These are phyloP conservation scores for Micrastur ruficollis DNA, from an alignment of 2,797 vertebrate genomes.

Conservation along the genomic window DNA sequence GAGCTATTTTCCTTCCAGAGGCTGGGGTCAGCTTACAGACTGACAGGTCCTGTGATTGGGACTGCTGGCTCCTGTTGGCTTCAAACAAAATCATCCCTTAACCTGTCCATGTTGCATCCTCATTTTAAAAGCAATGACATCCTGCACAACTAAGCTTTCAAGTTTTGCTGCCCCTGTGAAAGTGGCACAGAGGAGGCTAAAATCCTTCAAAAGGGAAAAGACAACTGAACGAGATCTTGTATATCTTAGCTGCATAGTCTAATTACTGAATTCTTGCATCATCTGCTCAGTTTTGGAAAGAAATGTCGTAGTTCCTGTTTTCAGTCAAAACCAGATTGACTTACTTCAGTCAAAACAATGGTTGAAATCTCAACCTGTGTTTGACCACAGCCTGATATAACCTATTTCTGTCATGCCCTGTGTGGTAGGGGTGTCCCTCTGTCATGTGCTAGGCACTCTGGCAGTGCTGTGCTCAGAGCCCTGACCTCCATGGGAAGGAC, in stretches of 20 bases:
- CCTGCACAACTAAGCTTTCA: not conserved
- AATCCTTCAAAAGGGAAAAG: not conserved
- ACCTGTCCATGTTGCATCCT: not conserved
- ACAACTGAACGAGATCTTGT: not conserved
- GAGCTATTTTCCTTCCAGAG: not conserved
- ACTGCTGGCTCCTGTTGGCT: not conserved
- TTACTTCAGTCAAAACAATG: not conserved
- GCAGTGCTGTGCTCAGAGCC: not conserved
- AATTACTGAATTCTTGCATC: not conserved
- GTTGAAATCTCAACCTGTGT: not conserved
- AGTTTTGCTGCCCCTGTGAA: not conserved
- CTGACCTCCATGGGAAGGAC: not conserved
- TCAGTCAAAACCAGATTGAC: not conserved
- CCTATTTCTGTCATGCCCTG: not conserved
- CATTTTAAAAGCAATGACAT: not conserved
- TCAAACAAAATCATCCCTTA: not conserved
- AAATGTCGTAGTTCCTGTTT: not conserved
- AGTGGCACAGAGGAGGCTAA: not conserved
- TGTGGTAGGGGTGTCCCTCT: not conserved
- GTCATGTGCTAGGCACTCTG: accelerated
- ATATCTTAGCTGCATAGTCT: not conserved
- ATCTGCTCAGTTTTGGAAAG: not conserved
- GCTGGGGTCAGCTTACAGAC: not conserved
- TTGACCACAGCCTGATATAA: not conserved
- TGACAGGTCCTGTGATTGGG: not conserved